Conservation (phyloP, 2,113 vertebrate genomes). For the Grallaria varia region DNA sequence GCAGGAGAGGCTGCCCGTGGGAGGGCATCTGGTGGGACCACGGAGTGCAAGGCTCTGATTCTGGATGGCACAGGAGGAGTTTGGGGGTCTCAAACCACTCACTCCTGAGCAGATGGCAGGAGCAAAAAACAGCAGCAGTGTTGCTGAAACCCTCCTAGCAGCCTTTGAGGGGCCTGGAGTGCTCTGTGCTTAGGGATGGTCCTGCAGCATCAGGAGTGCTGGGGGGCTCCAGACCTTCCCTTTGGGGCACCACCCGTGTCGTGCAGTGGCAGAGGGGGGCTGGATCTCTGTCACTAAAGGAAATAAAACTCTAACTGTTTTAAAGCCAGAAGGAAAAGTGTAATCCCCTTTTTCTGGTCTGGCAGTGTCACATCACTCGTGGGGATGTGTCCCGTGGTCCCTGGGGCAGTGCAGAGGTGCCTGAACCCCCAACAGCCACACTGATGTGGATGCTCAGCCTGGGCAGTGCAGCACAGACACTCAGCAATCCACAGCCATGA, state of each 20-base stretch:
- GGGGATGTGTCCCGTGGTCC: accelerated
- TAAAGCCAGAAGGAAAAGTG: background rate
- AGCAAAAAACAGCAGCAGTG: background rate
- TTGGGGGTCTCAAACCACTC: background rate
- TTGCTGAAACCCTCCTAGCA: background rate
- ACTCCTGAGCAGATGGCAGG: background rate
- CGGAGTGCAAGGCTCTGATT: too few species aligned
- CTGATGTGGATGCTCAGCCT: background rate
- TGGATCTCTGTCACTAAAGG: background rate
- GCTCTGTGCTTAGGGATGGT: background rate
- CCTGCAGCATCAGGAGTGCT: background rate
- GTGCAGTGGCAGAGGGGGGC: background rate
- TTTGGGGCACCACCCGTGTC: accelerated
- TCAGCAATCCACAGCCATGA: background rate
- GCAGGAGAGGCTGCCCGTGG: background rate
- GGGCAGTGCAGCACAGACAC: background rate
- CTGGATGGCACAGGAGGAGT: background rate
- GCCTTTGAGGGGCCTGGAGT: background rate
- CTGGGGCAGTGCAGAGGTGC: background rate
- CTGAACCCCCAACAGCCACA: too few species aligned
- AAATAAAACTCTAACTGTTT: background rate
- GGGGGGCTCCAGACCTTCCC: background rate
- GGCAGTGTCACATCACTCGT: accelerated
- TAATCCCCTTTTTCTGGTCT: background rate
- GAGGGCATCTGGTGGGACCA: accelerated